Percentiles rank a stretch among this genome's conserved stretches.
Conservation (phyloP, 2,797 vertebrate species). For the Florisuga fusca region DNA sequence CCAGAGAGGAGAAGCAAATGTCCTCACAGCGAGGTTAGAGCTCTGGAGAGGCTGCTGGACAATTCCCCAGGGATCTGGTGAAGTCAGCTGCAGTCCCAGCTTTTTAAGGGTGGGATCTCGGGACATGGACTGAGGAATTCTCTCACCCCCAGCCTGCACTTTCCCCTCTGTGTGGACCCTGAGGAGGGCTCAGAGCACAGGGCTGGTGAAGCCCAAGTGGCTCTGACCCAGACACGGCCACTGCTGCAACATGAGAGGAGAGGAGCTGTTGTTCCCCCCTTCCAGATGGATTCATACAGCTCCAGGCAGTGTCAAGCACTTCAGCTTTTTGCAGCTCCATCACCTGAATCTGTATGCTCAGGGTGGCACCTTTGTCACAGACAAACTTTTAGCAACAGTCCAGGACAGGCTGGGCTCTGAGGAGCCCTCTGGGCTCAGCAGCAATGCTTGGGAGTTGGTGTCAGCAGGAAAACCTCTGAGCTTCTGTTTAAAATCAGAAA, state of each 20-base stretch:
- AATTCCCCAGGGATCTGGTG: background rate
- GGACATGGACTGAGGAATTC: background rate
- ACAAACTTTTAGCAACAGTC: background rate
- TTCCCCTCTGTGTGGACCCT: background rate
- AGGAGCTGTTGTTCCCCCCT: background rate
- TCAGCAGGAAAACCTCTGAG: background rate
- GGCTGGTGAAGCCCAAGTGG: background rate
- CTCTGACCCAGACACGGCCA: background rate
- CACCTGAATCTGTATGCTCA: background rate
- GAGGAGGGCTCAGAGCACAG: too few relatives aligned
- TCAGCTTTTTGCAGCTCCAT: background rate
- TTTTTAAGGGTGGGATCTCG: background rate
- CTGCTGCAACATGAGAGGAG: background rate
- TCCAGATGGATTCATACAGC: background rate
- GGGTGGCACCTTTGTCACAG: background rate
- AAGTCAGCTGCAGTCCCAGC: background rate
- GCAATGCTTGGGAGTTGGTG: background rate
- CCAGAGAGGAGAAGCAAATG: background rate
- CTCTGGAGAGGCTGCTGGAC: background rate
- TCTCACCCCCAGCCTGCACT: background rate
- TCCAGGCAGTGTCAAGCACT: background rate
- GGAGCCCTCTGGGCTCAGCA: background rate
- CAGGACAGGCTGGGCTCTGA: background rate
- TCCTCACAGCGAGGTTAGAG: fast-evolving
- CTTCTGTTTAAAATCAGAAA: background rate